phyloP scores from a whole-genome alignment of 2,888 invertebrate species.

The Litoditis marina region DNA sequence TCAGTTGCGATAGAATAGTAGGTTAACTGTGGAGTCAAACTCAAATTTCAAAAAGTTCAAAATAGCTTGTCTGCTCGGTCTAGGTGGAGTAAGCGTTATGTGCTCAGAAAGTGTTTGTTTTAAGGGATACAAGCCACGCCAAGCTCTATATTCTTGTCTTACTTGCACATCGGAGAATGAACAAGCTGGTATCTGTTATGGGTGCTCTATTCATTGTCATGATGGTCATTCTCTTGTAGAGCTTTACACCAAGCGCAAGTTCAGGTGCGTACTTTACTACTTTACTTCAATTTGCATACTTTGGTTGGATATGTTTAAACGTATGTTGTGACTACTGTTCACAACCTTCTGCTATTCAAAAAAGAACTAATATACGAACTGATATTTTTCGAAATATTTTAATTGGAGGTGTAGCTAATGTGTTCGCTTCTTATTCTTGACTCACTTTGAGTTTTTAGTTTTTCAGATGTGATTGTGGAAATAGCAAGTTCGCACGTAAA shows the following conservation, averaged over 20 bases:
- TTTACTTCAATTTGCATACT: no score
- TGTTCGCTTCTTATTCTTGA: background rate
- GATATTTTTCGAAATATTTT: no score
- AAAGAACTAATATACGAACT: no score
- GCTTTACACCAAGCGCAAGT: slow-evolving; percentile 86
- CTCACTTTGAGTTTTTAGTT: background rate
- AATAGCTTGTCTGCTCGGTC: no score
- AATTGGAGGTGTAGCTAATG: no score
- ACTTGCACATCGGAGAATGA: slow-evolving; percentile 72
- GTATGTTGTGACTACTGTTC: no score
- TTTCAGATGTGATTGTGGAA: slow-evolving; percentile 55
- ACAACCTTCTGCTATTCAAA: no score
- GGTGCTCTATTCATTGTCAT: slow-evolving; percentile 89
- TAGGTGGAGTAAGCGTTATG: background rate
- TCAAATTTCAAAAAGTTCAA: no score
- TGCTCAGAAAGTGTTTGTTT: background rate
- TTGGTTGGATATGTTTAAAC: no score
- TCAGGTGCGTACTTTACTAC: slow-evolving; percentile 80
- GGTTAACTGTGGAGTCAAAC: no score
- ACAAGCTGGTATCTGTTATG: slow-evolving; percentile 73
- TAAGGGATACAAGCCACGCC: slow-evolving; percentile 84
- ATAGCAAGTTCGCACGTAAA: slow-evolving; percentile 70
- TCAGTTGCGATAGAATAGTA: no score
- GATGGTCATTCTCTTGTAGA: slow-evolving; percentile 91
- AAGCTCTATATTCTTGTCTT: slow-evolving; percentile 88